Evolutionary conservation across 2,113 vertebrate species (phyloP).

Genomic region (Zosterops japonicus): DNA sequence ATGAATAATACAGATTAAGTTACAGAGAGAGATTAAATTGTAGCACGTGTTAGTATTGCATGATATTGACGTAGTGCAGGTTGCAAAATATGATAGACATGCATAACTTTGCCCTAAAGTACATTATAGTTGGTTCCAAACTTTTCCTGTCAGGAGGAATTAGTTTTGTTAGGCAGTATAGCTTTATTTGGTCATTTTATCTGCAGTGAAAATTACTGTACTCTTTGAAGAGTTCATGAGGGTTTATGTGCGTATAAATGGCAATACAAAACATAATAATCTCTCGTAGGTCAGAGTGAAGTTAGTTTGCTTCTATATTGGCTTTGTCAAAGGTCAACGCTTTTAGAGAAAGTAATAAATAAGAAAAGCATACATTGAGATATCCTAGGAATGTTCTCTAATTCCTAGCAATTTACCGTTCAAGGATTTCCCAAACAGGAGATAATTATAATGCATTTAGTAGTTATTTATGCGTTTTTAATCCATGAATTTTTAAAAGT

Average conservation of each 20-base stretch:
- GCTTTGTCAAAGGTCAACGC: not conserved
- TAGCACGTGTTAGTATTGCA: not conserved
- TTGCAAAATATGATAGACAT: not conserved
- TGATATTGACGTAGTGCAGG: not conserved
- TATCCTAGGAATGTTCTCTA: not conserved
- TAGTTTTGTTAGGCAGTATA: not conserved
- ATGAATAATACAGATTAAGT: not conserved
- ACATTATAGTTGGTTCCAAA: not conserved
- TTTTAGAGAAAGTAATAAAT: not conserved
- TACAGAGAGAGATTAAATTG: not conserved
- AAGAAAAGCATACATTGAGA: not conserved
- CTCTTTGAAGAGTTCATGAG: not conserved
- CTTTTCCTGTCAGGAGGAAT: not conserved
- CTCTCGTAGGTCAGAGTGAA: not conserved
- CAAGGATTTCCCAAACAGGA: not conserved
- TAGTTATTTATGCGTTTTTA: not conserved
- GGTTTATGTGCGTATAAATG: not conserved
- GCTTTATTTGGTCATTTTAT: not conserved
- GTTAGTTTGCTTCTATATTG: not conserved
- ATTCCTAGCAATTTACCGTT: not conserved
- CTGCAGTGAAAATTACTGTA: not conserved
- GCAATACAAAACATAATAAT: not conserved
- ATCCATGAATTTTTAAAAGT: not conserved
- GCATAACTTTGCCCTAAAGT: not conserved
- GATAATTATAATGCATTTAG: not conserved